Base-by-base conservation (phyloP, 2,888 invertebrate genomes). In the Lasiommata megera region DNA sequence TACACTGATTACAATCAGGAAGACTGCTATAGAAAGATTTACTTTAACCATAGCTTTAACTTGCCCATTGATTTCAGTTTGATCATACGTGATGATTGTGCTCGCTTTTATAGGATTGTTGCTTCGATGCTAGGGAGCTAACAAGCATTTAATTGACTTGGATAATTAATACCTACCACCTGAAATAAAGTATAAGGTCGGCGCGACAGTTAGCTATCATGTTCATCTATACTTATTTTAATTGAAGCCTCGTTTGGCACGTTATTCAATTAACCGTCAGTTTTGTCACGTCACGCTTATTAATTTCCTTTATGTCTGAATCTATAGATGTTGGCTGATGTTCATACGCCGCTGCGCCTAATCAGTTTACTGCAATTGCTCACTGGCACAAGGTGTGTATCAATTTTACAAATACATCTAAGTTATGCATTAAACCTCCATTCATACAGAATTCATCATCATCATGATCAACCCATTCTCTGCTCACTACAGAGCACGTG, bases 1-100 rank as follows among this genome's bases (percentile, higher is more conserved):
- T 18, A 64, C 62, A 47, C 59, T 61, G 12, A 67, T 17, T 50
- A 2, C 9, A 31, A 46, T 16, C 3, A 46, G 16, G 5, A 46
- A 5, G 1, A 46, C 14, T 31, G 6, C 3, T 11, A 29, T 1
- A 29, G 31, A 11, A 9, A 2, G 14, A 31, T 5, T 1, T 3
- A 14, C 12, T 28, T 46, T 46, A 46, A 31, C 6, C 46, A 46
- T 46, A 5, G 11, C 16, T 16, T 9, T 16, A 1, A 3, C 16
- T 14, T 29, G 0, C 16, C 11, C 3, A 6, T 29, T 7, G 2
- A 34, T 34, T 23, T 18, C n/a, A 12, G 23, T 43, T 46, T 17
- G 31, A 31, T 11, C 1, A 31, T 46, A 16, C 3, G 8, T 3
- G 11, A 16, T 46, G 8, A 6, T 8, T 11, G 7, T 6, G 31